phyloP scores from a whole-genome alignment of 2,888 invertebrate genomes.

The Brachyptera putata region DNA sequence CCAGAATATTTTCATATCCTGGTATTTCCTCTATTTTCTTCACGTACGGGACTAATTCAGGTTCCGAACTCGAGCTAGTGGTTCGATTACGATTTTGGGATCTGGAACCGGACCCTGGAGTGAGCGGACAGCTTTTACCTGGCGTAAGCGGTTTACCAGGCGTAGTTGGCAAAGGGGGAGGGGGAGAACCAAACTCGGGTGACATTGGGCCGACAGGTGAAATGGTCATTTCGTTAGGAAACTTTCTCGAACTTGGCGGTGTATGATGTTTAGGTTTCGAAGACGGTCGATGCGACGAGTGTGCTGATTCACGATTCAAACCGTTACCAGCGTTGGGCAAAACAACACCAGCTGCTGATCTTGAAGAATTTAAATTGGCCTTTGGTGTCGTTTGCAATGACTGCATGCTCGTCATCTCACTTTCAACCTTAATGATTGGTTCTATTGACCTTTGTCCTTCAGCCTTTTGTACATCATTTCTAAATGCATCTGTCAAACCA shows the following conservation, averaged over 20 bases:
- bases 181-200: conserved; percentile 31
- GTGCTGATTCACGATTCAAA: neutral
- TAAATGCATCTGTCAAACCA: neutral
- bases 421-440: neutral
- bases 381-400: neutral
- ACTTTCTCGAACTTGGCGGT: neutral
- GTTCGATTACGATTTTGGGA: conserved; percentile 43
- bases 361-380: no score
- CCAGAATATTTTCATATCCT: conserved; percentile 39
- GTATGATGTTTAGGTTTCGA: neutral
- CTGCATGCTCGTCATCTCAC: neutral
- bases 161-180: conserved; percentile 32
- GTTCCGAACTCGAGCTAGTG: conserved; percentile 52
- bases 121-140: no score
- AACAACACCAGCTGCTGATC: no score
- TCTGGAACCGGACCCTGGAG: conserved; percentile 31
- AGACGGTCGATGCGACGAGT: neutral
- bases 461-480: neutral
- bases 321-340: neutral
- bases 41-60: conserved; percentile 58
- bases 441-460: no score
- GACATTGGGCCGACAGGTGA: conserved; percentile 17
- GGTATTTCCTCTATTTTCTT: conserved; percentile 60
- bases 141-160: conserved; percentile 35
- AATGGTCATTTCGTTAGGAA: neutral